phyloP scores from a whole-genome alignment of 2,113 vertebrate genomes.

The Sakesphorus luctuosus region DNA sequence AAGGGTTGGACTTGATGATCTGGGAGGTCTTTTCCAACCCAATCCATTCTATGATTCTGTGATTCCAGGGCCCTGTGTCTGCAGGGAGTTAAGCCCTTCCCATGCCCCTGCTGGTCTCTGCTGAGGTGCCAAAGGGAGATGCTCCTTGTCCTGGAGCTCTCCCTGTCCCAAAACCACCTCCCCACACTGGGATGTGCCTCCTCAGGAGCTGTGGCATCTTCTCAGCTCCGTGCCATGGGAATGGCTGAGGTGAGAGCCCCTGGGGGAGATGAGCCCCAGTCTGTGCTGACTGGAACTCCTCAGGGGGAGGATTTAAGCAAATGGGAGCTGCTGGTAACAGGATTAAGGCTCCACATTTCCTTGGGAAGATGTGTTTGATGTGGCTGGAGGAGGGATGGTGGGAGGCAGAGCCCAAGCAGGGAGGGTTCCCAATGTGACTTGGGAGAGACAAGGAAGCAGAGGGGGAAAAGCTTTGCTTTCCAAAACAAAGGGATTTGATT shows the following conservation, averaged over 20 bases:
- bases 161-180: not conserved
- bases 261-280: not conserved
- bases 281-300: not conserved
- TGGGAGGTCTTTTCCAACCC: no score
- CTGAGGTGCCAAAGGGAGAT: not conserved
- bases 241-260: not conserved
- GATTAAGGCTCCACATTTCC: not conserved
- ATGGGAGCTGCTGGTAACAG: not conserved
- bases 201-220: slow-evolving; percentile 1
- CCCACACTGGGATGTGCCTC: not conserved
- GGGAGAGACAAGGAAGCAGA: not conserved
- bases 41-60: no score
- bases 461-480: not conserved
- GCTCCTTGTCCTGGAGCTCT: not conserved
- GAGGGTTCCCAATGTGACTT: not conserved
- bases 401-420: not conserved
- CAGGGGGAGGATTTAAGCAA: not conserved
- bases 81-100: not conserved
- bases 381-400: not conserved
- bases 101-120: not conserved
- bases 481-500: not conserved
- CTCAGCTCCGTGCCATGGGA: slow-evolving; percentile 62
- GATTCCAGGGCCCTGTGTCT: no score
- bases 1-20: no score
- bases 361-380: not conserved